Conservation (phyloP, 2,888 invertebrate species). For the Acanthosepion esculentum region DNA sequence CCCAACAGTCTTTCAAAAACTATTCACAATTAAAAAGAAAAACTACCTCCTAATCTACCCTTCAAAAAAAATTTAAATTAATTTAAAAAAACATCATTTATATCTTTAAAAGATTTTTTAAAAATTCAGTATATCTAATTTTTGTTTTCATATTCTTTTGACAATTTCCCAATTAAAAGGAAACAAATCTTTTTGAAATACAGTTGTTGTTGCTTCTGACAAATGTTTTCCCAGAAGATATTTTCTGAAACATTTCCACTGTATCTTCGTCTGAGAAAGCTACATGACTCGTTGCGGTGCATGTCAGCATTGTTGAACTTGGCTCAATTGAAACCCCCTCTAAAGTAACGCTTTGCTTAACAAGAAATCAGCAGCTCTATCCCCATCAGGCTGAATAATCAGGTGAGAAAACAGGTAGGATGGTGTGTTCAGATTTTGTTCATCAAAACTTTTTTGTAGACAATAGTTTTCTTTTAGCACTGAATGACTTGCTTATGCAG, state of each 20-base stretch:
- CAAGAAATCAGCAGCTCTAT: constrained; percentile 37
- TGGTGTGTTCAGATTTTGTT: constrained; percentile 38
- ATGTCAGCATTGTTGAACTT: constrained; percentile 44
- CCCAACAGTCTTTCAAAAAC: too few species aligned
- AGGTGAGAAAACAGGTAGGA: constrained; percentile 45
- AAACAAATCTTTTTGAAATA: neutral
- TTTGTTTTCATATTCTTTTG: too few species aligned
- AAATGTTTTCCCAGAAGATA: neutral
- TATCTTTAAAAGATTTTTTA: too few species aligned
- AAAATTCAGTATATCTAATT: too few species aligned
- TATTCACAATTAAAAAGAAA: too few species aligned
- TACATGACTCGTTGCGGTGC: constrained; percentile 38
- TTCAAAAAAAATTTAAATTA: too few species aligned
- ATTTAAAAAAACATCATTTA: too few species aligned
- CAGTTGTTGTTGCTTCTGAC: neutral
- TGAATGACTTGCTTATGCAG: neutral
- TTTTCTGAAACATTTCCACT: constrained; percentile 21
- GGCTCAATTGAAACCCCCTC: constrained; percentile 24
- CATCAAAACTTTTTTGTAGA: neutral
- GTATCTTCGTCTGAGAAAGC: neutral
- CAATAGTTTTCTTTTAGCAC: constrained; percentile 24
- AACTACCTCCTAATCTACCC: too few species aligned
- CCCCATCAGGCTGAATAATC: constrained; percentile 36
- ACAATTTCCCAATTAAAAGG: too few species aligned
- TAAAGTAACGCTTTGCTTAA: constrained; percentile 5